These are phyloP conservation scores for Lacerta bilineata DNA, from an alignment of 2,797 vertebrate species.

Conservation along the genomic window DNA sequence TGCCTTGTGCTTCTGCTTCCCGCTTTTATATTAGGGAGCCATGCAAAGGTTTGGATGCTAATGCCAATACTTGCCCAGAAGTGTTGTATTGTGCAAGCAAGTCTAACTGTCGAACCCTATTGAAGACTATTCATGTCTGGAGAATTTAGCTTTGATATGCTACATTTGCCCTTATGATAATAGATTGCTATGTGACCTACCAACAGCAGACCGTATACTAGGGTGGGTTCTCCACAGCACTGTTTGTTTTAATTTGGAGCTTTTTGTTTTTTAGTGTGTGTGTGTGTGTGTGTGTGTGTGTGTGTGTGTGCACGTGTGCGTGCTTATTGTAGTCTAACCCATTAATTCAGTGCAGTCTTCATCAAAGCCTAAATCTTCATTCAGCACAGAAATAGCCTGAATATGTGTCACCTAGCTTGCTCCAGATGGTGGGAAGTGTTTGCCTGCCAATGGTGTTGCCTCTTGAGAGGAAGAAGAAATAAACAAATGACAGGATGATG, in stretches of 20 bases:
- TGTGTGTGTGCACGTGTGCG: neutral
- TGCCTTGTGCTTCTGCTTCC: neutral
- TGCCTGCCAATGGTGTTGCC: conserved; percentile 29
- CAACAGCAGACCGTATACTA: too few species aligned
- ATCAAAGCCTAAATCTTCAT: conserved; percentile 19
- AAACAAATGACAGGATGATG: conserved; percentile 54
- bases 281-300: too few species aligned
- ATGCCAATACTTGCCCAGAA: too few species aligned
- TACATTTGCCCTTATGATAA: neutral
- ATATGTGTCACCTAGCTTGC: conserved; percentile 12
- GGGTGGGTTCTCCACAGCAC: too few species aligned
- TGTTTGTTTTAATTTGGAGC: neutral
- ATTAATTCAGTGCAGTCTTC: neutral
- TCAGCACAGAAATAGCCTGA: neutral
- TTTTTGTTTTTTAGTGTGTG: neutral
- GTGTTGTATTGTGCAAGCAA: neutral
- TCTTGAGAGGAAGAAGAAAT: conserved; percentile 54
- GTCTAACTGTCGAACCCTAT: neutral
- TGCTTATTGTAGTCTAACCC: neutral
- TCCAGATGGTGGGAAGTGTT: conserved; percentile 19
- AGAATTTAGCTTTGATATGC: neutral
- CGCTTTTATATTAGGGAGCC: too few species aligned
- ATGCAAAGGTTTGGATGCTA: neutral
- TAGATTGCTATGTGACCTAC: too few species aligned
- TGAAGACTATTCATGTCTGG: neutral